Evolutionary conservation across 2,113 vertebrate genomes (phyloP).

Genomic region (Perccottus glenii): DNA sequence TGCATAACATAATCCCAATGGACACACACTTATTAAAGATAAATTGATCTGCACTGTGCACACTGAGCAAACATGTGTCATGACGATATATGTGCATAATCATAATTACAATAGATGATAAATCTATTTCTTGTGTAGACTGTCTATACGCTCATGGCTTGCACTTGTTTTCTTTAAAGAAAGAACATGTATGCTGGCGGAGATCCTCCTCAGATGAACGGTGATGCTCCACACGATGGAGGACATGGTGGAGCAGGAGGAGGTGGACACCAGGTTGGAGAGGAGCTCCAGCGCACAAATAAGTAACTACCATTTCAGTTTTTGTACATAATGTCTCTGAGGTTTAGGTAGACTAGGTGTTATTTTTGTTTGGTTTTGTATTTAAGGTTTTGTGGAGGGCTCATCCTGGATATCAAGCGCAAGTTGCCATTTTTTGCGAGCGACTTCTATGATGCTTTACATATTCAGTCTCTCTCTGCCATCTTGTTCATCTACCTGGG

Average conservation of each 20-base stretch:
- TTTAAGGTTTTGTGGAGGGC: conserved; percentile 91
- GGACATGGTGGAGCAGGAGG: conserved; percentile 81
- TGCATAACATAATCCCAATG: background rate
- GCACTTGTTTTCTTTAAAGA: conserved; percentile 65
- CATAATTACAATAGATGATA: no score
- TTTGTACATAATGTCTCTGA: background rate
- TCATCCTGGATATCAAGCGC: conserved; percentile 93
- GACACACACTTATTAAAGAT: background rate
- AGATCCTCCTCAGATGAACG: conserved; percentile 92
- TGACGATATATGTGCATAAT: background rate
- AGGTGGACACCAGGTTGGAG: conserved; percentile 87
- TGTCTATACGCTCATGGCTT: background rate
- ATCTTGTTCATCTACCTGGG: conserved; percentile 97
- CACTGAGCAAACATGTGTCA: background rate
- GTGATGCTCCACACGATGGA: conserved; percentile 85
- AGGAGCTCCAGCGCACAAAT: conserved; percentile 89
- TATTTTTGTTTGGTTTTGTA: background rate
- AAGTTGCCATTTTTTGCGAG: conserved; percentile 95
- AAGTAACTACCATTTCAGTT: conserved; percentile 71
- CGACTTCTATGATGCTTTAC: conserved; percentile 92
- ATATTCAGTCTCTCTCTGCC: conserved; percentile 95
- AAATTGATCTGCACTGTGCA: background rate
- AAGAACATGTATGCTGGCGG: conserved; percentile 91
- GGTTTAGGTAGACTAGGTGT: background rate
- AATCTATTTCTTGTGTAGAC: no score